Evolutionary conservation across 2,888 invertebrate genomes (phyloP).

Genomic region (Yponomeuta cagnagella): DNA sequence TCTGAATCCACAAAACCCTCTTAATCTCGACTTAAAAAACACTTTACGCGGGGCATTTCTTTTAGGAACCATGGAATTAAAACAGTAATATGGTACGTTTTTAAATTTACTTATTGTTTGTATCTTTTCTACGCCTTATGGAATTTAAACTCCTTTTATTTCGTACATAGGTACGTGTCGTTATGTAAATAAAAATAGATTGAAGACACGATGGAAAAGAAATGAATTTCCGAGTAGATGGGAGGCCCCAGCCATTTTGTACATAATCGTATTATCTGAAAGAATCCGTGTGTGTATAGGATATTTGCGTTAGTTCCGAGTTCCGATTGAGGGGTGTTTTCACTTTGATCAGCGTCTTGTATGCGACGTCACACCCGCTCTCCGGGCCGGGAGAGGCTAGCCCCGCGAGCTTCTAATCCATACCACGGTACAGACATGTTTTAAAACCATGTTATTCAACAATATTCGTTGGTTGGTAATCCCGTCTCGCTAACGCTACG

Average conservation of each 20-base stretch:
- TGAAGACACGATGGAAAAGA: background rate
- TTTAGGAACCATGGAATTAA: background rate
- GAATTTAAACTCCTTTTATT: too few relatives aligned
- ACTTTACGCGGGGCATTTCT: background rate
- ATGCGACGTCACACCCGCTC: background rate
- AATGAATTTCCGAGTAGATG: background rate
- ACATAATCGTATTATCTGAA: background rate
- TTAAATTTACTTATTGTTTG: too few relatives aligned
- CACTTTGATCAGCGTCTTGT: constrained; percentile 1
- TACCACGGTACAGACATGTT: background rate
- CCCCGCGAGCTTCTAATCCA: background rate
- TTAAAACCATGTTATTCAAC: background rate
- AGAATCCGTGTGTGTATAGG: constrained; percentile 2
- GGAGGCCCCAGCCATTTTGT: background rate
- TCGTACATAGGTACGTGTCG: too few relatives aligned
- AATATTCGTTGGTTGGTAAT: too few relatives aligned
- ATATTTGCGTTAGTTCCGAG: background rate
- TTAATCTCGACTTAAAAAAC: background rate
- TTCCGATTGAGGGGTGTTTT: constrained; percentile 2
- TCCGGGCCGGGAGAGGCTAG: background rate
- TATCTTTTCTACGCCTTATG: too few relatives aligned
- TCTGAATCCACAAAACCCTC: background rate
- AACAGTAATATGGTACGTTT: too few relatives aligned
- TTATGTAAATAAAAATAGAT: background rate
- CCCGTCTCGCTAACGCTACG: too few relatives aligned